Conservation (phyloP, 2,888 invertebrate genomes). For the Microctonus aethiopoides region DNA sequence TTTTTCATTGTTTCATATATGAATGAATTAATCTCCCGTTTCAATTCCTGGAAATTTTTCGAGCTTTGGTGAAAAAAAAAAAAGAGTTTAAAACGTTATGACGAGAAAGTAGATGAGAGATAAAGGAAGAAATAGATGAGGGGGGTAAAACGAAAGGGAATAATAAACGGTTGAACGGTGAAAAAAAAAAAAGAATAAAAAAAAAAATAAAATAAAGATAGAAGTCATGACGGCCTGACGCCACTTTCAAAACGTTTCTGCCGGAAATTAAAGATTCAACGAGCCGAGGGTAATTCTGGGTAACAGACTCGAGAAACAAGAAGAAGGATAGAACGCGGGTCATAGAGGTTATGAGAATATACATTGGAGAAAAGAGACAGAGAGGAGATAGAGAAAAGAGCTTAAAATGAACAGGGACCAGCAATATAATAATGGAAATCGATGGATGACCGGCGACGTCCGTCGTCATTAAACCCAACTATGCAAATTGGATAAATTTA, state of each 20-base stretch:
- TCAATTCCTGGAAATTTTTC: conserved; percentile 1
- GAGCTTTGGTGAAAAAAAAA: conserved; percentile 3
- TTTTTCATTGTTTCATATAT: conserved; percentile 16
- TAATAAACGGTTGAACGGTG: neutral
- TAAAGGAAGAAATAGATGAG: neutral
- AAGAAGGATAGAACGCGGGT: conserved; percentile 32
- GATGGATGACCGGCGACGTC: conserved; percentile 46
- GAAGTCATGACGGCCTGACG: conserved; percentile 40
- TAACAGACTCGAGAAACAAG: conserved; percentile 50
- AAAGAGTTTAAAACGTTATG: neutral
- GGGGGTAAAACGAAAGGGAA: neutral
- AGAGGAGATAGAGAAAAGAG: neutral
- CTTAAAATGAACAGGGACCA: conserved; percentile 23
- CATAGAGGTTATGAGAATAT: neutral
- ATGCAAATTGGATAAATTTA: conserved; percentile 35
- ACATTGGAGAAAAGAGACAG: conserved; percentile 11
- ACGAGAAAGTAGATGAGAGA: conserved; percentile 8
- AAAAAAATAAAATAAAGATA: conserved; percentile 24
- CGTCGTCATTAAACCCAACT: conserved; percentile 39
- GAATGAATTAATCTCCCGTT: neutral
- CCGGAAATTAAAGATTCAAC: conserved; percentile 65
- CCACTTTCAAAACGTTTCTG: conserved; percentile 39
- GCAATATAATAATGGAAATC: conserved; percentile 59
- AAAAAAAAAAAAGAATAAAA: conserved; percentile 16
- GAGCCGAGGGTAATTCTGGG: conserved; percentile 57